Base-by-base conservation (phyloP, 2,113 vertebrate genomes). In the Recurvirostra avosetta region DNA sequence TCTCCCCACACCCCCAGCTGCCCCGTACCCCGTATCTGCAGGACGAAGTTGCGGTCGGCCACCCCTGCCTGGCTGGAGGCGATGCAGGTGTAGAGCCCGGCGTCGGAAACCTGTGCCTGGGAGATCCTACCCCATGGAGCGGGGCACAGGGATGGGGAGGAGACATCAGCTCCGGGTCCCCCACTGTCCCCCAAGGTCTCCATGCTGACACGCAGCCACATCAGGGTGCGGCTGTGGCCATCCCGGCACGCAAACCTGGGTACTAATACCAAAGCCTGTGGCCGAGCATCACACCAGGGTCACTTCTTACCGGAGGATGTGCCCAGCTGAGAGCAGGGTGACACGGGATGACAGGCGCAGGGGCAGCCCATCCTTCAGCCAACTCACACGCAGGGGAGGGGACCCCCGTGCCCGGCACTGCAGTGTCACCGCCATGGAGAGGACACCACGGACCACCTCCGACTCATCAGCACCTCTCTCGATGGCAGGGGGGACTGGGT, bases 281-380 rank as follows among this genome's bases (percentile, higher is more conserved):
- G 30, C 88, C 1, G 7, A 21, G n/a, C 90, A 32, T 14, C 10
- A 0, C 41, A 11, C 12, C 34, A 4, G 70, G 74, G n/a, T 18
- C 19, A 0, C 53, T 49, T 25, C 96, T 92, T 94, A 99, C 99
- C 99, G 98, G 90, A 99, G 99, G 66, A 98, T 6, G 2, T 97
- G 98, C 53, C 99, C 98, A 0, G 97, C 93, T 2, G 98, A 97
- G 34, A 98, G 97, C 53, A 99, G 98, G 59, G 96, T 98, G 18
- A 98, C 90, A 1, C 61, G 98, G 11, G 98, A 97, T 17, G 99
- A 99, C 34, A 99, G 97, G 0, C 97, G 97, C 29, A 99, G 97
- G 4, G 99, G 98, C 12, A 97, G 98, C 40, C 99, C 98, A 0
- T 99, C 98, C 95, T 98, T 99, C 91, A 99, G 96, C 99, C 99